These are phyloP conservation scores for Chascanopsetta lugubris DNA, from an alignment of 2,113 vertebrate genomes.

Conservation along the genomic window DNA sequence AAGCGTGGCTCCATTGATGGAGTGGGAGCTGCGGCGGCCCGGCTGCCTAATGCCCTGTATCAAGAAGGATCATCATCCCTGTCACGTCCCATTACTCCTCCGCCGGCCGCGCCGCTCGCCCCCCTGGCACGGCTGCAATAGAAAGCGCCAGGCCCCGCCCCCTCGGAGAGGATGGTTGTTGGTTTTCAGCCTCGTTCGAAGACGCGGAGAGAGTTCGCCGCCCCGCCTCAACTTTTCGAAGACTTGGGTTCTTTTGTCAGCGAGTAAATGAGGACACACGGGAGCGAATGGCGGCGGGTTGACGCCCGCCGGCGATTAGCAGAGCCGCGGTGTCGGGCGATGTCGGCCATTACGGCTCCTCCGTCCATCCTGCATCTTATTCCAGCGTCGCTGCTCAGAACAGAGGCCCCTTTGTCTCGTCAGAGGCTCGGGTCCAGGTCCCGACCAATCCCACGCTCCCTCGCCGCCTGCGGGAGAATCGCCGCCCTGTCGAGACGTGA, in stretches of 20 bases:
- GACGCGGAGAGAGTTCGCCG: conserved; percentile 1
- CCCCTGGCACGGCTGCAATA: conserved; percentile 45
- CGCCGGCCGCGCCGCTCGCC: conserved; percentile 22
- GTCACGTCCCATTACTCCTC: conserved; percentile 72
- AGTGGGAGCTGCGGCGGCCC: conserved; percentile 48
- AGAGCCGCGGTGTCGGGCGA: conserved; percentile 39
- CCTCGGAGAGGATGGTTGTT: conserved; percentile 29
- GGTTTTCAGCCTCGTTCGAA: conserved; percentile 29
- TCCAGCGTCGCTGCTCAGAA: conserved; percentile 29
- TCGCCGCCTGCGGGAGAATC: conserved; percentile 39
- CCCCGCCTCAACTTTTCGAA: conserved; percentile 7
- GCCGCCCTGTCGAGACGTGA: conserved; percentile 53
- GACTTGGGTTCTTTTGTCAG: conserved; percentile 39
- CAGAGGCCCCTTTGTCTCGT: conserved; percentile 50
- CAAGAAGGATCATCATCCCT: conserved; percentile 67
- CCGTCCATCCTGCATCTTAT: conserved; percentile 35
- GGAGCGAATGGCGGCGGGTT: conserved; percentile 37
- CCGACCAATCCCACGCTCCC: conserved; percentile 6
- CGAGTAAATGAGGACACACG: conserved; percentile 37
- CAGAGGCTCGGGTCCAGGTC: conserved; percentile 24
- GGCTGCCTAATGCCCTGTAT: conserved; percentile 72
- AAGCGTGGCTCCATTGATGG: conserved; percentile 62
- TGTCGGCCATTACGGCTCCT: conserved; percentile 26
- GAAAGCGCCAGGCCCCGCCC: conserved; percentile 35
- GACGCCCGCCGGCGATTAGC: conserved; percentile 53